Conservation (phyloP, 2,888 invertebrate species). For the Tetragnatha montana region DNA sequence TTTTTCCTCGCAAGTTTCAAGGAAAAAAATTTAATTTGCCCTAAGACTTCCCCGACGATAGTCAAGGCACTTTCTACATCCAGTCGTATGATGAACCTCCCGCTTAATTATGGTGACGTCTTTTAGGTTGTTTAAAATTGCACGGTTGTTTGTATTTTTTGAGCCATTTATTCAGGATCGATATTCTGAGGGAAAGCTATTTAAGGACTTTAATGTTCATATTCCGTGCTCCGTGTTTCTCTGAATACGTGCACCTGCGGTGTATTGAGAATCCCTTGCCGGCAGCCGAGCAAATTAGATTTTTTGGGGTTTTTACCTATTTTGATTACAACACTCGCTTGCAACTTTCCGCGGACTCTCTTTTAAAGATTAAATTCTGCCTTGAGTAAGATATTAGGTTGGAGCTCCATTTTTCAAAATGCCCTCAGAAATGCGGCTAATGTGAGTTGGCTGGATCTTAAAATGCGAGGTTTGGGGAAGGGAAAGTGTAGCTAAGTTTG, state of each 20-base stretch:
- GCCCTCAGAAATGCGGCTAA: not conserved
- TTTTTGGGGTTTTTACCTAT: constrained; percentile 36
- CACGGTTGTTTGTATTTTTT: constrained; percentile 34
- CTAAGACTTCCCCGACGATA: not conserved
- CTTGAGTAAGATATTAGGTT: constrained; percentile 17
- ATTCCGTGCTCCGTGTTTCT: constrained; percentile 53
- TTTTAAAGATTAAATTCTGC: constrained; percentile 13
- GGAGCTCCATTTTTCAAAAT: not conserved
- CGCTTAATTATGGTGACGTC: constrained; percentile 36
- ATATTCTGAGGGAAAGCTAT: constrained; percentile 39
- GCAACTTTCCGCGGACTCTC: not conserved
- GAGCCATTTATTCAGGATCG: constrained; percentile 20
- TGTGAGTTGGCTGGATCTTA: not conserved
- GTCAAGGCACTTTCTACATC: not conserved
- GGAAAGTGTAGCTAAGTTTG: too few species aligned
- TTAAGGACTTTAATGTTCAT: constrained; percentile 59
- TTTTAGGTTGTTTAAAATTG: constrained; percentile 47
- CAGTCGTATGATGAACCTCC: not conserved
- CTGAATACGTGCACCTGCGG: constrained; percentile 35
- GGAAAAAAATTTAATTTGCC: not conserved
- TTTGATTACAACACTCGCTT: constrained; percentile 40
- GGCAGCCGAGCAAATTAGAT: constrained; percentile 43
- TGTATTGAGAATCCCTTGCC: constrained; percentile 27
- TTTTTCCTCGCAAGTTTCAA: not conserved
- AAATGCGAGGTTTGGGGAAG: too few species aligned